Base-by-base conservation (phyloP, 2,113 vertebrate genomes). In the Sturnira hondurensis region DNA sequence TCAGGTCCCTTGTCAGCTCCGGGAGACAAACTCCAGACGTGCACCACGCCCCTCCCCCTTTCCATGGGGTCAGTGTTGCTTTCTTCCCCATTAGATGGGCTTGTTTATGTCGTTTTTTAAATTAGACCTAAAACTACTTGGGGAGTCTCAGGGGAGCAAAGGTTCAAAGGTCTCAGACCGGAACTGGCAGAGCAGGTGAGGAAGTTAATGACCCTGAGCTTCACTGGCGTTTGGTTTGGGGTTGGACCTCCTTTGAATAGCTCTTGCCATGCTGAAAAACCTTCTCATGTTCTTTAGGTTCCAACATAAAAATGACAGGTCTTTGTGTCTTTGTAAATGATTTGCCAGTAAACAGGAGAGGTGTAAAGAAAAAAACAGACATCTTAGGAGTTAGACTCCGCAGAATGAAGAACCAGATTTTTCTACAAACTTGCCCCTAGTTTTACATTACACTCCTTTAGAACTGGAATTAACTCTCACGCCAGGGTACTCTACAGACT, bases 51-150 rank as follows among this genome's bases (percentile, higher is more conserved):
- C 50, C 47, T 50, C 28, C 5, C 0, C 56, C 7, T 67, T 97
- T 97, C 89, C 74, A 89, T 85, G 4, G 14, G 76, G 77, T 97
- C 93, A 95, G 86, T 91, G 31, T 92, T 97, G 98, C 58, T 93
- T 91, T 89, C 94, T 89, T 73, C 93, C 73, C 73, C 63, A 1
- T 38, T 91, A 73, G 85, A 93, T 50, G 31, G 56, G 86, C 80
- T 96, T 36, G 33, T 80, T 96, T 82, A 24, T 36, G 5, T 73
- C n/a, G 1, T 92, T 93, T 91, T 91, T 97, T 97, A 95, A 95
- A 77, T 86, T 87, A 91, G 93, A 19, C n/a, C 4, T 94, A 76
- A 88, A 93, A 94, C 92, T 78, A 4, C 0, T 5, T 13, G 26
- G 50, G 54, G 89, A 28, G 45, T 96, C 96, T 97, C 91, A 0